Evolutionary conservation across 64 coral and sea anemone species (phyloP).

Genomic region (Platygyra sinensis): DNA sequence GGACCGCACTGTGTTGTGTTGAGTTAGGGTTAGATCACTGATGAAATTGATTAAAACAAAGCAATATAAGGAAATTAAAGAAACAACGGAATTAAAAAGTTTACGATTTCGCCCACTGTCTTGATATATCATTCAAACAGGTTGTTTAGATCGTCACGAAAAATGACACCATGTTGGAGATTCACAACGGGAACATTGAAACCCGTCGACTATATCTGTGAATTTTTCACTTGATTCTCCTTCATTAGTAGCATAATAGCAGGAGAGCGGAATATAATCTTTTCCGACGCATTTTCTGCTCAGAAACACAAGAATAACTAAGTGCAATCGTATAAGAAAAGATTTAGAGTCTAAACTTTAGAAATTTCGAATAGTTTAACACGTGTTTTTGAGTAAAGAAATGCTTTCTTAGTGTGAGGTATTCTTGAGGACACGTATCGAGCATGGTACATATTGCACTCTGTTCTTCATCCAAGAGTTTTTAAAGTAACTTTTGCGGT

Average conservation of each 20-base stretch:
- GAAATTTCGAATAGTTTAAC: background rate
- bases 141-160: background rate
- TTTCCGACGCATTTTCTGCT: too few relatives aligned
- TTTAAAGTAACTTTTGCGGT: constrained; percentile 19
- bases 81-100: background rate
- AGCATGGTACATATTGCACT: background rate
- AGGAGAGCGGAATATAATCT: too few relatives aligned
- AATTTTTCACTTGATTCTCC: too few relatives aligned
- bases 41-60: constrained; percentile 36
- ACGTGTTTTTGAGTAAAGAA: background rate
- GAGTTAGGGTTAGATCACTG: background rate
- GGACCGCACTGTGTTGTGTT: background rate
- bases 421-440: background rate
- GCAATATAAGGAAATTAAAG: background rate
- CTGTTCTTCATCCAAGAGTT: too few relatives aligned
- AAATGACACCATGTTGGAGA: background rate
- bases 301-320: too few relatives aligned
- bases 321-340: too few relatives aligned
- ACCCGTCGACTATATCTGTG: too few relatives aligned
- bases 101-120: background rate
- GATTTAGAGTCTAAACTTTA: too few relatives aligned
- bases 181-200: too few relatives aligned
- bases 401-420: background rate
- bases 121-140: background rate
- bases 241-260: too few relatives aligned